Percentiles rank a stretch among this genome's conserved stretches.
Conservation (phyloP, 2,888 invertebrate genomes). For the Eilema caniola region DNA sequence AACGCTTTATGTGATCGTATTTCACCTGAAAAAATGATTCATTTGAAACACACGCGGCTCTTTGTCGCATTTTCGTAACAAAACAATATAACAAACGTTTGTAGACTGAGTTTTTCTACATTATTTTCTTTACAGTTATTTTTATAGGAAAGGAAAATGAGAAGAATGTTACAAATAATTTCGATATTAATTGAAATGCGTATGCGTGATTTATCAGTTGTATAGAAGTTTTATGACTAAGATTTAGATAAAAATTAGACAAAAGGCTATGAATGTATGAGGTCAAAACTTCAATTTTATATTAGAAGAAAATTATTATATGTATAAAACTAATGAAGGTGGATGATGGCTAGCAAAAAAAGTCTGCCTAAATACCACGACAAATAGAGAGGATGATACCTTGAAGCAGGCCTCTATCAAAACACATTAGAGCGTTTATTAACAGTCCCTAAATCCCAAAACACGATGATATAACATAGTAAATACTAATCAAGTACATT, state of each 20-base stretch:
- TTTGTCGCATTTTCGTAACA: conserved; percentile 69
- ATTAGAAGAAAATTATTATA: too few relatives aligned
- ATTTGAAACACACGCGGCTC: conserved; percentile 68
- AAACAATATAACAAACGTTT: conserved; percentile 59
- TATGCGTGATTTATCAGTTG: background rate
- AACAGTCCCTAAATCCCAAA: background rate
- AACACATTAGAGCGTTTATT: too few relatives aligned
- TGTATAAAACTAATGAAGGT: too few relatives aligned
- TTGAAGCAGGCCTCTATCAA: too few relatives aligned
- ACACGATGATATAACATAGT: background rate
- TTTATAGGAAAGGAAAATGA: background rate
- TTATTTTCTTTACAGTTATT: conserved; percentile 20
- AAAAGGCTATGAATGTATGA: background rate
- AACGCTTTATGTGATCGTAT: conserved; percentile 85
- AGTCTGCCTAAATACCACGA: too few relatives aligned
- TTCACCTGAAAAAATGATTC: conserved; percentile 85
- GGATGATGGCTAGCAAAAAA: too few relatives aligned
- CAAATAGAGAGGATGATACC: too few relatives aligned
- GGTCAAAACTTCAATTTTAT: too few relatives aligned
- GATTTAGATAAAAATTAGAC: background rate
- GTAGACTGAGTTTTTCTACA: conserved; percentile 23
- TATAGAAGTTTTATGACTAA: background rate
- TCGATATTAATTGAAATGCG: background rate
- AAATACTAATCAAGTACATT: conserved; percentile 21
- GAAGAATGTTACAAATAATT: background rate